These are phyloP conservation scores for Diphyllodes magnificus DNA, from an alignment of 2,113 vertebrate genomes.

Conservation along the genomic window DNA sequence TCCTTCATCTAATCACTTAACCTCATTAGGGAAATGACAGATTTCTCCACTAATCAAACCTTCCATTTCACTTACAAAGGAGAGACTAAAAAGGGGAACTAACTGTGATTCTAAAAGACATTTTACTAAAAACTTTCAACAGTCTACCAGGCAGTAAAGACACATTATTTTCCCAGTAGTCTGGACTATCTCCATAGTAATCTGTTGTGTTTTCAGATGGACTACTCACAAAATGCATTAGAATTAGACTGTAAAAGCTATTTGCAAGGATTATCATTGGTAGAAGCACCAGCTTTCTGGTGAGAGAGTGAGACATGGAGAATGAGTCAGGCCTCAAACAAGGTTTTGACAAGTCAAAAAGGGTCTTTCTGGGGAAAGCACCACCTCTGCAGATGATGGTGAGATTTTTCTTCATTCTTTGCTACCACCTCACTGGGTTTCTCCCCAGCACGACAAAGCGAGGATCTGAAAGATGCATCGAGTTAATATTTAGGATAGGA, in stretches of 20 bases:
- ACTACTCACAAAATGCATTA: not conserved
- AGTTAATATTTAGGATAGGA: not conserved
- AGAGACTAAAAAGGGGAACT: not conserved
- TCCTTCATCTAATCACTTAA: not conserved
- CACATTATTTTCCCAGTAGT: not conserved
- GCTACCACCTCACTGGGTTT: fast-evolving
- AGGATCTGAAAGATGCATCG: not conserved
- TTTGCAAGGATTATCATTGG: not conserved
- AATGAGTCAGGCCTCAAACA: not conserved
- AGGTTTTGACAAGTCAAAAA: not conserved
- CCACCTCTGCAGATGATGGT: not conserved
- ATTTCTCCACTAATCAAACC: not conserved
- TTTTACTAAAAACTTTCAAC: not conserved
- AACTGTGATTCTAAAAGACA: not conserved
- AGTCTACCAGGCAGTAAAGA: not conserved
- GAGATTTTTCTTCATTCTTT: not conserved
- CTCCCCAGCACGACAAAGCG: fast-evolving
- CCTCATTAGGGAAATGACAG: not conserved
- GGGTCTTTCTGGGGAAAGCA: not conserved
- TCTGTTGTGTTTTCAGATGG: not conserved
- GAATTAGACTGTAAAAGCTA: not conserved
- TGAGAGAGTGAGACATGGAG: not conserved
- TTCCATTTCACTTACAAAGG: not conserved
- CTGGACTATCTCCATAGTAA: not conserved
- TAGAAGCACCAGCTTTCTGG: not conserved